Conservation (phyloP, 2,797 vertebrate genomes). For the Zonotrichia albicollis region DNA sequence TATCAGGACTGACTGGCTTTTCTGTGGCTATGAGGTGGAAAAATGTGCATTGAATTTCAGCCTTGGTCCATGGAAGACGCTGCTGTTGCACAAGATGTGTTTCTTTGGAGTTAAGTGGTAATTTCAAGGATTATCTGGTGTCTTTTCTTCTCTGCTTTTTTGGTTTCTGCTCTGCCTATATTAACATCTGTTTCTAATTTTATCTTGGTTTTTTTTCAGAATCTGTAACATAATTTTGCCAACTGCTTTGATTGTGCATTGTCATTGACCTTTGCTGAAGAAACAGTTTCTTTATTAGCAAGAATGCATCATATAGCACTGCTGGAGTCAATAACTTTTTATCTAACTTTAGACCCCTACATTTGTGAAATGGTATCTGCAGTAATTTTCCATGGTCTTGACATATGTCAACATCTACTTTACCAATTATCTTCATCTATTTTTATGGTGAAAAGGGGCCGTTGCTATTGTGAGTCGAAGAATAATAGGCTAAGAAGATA, state of each 20-base stretch:
- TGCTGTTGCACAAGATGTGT: neutral
- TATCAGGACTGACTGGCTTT: neutral
- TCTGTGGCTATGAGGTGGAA: neutral
- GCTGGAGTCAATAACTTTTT: neutral
- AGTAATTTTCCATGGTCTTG: neutral
- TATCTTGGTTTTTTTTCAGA: neutral
- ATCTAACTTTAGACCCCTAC: neutral
- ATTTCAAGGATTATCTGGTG: neutral
- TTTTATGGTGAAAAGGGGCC: neutral
- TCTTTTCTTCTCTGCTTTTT: neutral
- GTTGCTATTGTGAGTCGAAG: neutral
- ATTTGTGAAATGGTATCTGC: constrained; percentile 21
- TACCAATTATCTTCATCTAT: neutral
- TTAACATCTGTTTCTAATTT: neutral
- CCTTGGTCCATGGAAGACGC: neutral
- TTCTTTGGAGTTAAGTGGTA: neutral
- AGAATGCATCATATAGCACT: neutral
- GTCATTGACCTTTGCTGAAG: neutral
- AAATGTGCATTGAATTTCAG: neutral
- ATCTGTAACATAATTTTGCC: neutral
- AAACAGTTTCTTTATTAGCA: neutral
- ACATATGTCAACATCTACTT: constrained; percentile 5
- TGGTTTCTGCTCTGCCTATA: neutral
- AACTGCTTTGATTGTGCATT: constrained; percentile 26
- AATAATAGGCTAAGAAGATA: neutral